Percentiles rank a stretch among this genome's conserved stretches.
Conservation (phyloP, 2,888 invertebrate genomes). For the Idaea biselata region DNA sequence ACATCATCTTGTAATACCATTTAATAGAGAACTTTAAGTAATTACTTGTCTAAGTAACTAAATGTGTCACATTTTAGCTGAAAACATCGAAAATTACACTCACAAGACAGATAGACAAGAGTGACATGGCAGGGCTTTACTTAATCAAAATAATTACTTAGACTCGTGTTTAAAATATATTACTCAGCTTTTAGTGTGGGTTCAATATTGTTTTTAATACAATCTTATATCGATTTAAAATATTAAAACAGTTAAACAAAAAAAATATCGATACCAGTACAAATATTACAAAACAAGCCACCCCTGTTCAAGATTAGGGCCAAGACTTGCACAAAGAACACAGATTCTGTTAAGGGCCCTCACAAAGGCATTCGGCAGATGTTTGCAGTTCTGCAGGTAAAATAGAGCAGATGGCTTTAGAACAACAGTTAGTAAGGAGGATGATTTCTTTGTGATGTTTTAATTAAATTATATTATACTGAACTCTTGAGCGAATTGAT, state of each 20-base stretch:
- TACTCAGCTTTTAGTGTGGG: too few relatives aligned
- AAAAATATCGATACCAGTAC: not conserved
- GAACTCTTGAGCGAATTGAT: conserved; percentile 1
- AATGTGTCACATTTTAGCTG: too few relatives aligned
- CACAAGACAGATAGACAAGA: too few relatives aligned
- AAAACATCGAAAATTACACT: too few relatives aligned
- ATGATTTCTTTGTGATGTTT: not conserved
- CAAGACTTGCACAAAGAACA: not conserved
- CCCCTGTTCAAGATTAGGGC: not conserved
- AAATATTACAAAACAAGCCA: not conserved
- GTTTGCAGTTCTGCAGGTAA: not conserved
- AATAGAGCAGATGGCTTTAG: not conserved
- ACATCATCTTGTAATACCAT: too few relatives aligned
- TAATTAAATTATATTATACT: not conserved
- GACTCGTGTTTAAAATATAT: too few relatives aligned
- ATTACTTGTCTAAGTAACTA: too few relatives aligned
- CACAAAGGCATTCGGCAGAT: conserved; percentile 1
- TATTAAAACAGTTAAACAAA: not conserved
- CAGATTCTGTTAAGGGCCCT: not conserved
- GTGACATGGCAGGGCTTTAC: too few relatives aligned
- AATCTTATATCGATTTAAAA: not conserved
- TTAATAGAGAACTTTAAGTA: too few relatives aligned
- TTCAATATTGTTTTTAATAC: not conserved
- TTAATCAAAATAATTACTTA: too few relatives aligned
- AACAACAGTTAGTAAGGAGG: not conserved